phyloP scores from a whole-genome alignment of 2,113 vertebrate species.

The Zosterops borbonicus region DNA sequence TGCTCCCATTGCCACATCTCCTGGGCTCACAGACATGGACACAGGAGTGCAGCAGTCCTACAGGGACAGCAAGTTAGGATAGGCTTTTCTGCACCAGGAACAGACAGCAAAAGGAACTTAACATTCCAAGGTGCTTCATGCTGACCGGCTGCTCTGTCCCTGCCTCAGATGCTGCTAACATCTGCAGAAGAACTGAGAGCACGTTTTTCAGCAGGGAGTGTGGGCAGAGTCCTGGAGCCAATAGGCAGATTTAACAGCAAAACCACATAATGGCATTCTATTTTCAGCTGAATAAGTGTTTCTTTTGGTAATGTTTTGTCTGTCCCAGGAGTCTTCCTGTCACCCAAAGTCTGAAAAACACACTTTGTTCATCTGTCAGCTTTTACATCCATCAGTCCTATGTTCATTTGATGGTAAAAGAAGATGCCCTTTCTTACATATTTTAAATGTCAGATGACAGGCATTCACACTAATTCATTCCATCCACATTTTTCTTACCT shows the following conservation, averaged over 20 bases:
- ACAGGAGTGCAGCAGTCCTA: neutral
- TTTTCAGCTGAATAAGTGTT: neutral
- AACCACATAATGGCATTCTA: neutral
- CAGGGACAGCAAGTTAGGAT: neutral
- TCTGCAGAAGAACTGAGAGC: neutral
- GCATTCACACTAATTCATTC: neutral
- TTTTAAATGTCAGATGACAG: constrained; percentile 3
- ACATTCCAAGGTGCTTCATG: neutral
- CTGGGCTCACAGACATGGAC: neutral
- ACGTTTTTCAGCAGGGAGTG: fast-evolving
- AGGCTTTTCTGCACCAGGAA: neutral
- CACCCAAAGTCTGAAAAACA: neutral
- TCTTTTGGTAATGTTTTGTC: neutral
- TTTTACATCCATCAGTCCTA: neutral
- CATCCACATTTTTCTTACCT: neutral
- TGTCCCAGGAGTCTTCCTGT: neutral
- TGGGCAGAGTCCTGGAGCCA: neutral
- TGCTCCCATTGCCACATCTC: neutral
- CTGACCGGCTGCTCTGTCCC: neutral
- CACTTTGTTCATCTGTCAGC: neutral
- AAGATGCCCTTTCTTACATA: neutral
- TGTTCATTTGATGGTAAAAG: neutral
- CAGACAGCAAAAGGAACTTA: neutral
- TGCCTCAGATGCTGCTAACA: neutral
- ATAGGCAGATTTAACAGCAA: neutral